phyloP scores from a whole-genome alignment of 2,888 invertebrate species.

The Netelia virgata region DNA sequence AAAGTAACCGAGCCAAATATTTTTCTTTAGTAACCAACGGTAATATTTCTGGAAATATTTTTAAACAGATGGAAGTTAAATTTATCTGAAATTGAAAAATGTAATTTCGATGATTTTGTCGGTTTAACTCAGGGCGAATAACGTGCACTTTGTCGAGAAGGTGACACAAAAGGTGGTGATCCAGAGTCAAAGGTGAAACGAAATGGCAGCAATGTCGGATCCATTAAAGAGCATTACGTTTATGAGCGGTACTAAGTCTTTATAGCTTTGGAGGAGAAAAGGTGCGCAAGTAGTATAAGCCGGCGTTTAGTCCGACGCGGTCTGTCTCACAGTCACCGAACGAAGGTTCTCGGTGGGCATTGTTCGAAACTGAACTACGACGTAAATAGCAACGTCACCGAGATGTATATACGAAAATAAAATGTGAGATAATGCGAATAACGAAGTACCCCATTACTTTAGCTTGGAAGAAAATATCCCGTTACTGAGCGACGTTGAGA shows the following conservation, averaged over 20 bases:
- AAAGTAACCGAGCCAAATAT: neutral
- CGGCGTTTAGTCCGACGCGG: slow-evolving; percentile 38
- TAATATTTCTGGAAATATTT: neutral
- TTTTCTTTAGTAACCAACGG: neutral
- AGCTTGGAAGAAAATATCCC: neutral
- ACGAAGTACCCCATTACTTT: neutral
- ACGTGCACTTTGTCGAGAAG: neutral
- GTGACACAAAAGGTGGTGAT: neutral
- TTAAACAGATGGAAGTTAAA: neutral
- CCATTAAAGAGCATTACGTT: slow-evolving; percentile 24
- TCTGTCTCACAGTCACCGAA: neutral
- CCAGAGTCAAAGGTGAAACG: neutral
- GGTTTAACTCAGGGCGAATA: neutral
- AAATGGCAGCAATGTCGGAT: neutral
- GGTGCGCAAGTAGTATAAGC: slow-evolving; percentile 45
- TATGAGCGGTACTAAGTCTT: slow-evolving; percentile 35
- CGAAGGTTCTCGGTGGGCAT: neutral
- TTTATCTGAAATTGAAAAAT: neutral
- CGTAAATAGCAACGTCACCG: neutral
- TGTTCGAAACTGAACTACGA: slow-evolving; percentile 10
- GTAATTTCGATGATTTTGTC: neutral
- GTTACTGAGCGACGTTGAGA: neutral
- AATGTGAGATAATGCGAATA: slow-evolving; percentile 10
- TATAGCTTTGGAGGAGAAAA: neutral
- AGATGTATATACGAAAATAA: slow-evolving; percentile 7